These are phyloP conservation scores for Phrynosoma blainvillii DNA, from an alignment of 2,113 vertebrate species.

Conservation along the genomic window DNA sequence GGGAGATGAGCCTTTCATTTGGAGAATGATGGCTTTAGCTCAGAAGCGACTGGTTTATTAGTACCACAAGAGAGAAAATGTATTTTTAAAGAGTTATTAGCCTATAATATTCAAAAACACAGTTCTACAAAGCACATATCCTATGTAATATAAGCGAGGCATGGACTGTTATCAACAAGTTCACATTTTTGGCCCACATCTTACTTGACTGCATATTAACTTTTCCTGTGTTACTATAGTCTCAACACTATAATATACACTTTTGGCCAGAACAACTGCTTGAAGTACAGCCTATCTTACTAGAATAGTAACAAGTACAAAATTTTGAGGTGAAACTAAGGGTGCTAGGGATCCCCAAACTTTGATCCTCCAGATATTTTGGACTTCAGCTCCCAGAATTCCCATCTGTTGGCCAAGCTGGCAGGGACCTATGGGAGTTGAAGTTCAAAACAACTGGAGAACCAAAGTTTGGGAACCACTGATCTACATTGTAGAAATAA, in stretches of 20 bases:
- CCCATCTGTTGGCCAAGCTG: too few species aligned
- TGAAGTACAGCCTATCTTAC: background rate
- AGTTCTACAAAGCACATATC: background rate
- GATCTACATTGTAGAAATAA: too few species aligned
- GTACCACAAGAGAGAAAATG: background rate
- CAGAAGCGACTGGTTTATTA: too few species aligned
- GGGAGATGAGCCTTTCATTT: too few species aligned
- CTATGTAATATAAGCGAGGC: background rate
- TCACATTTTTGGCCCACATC: background rate
- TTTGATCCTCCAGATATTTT: too few species aligned
- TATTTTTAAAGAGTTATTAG: background rate
- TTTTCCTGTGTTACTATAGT: background rate
- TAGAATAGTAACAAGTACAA: background rate
- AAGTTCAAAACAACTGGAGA: too few species aligned
- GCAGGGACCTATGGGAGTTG: too few species aligned
- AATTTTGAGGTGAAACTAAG: background rate
- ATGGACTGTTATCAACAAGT: background rate
- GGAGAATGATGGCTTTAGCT: too few species aligned
- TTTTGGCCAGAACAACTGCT: background rate
- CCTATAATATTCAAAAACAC: background rate
- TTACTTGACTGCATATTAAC: background rate
- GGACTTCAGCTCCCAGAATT: too few species aligned
- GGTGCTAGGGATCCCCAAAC: too few species aligned
- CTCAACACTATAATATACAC: background rate
- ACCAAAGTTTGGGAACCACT: too few species aligned